These are phyloP conservation scores for Morbakka virulenta DNA, from an alignment of 30 jellyfish, hydroid and myxozoan species.

Conservation along the genomic window DNA sequence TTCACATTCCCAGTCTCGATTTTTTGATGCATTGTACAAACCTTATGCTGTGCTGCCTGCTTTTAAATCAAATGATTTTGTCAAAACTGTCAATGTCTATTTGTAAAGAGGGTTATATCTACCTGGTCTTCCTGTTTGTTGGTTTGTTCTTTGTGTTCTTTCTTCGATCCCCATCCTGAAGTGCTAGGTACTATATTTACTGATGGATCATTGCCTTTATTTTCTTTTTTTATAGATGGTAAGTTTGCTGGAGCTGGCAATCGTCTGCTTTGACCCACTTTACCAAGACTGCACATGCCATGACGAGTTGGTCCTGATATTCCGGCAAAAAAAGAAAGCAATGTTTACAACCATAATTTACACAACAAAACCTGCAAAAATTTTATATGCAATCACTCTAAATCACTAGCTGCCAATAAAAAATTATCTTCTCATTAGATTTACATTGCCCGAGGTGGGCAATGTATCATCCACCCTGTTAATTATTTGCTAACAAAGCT, in stretches of 20 bases:
- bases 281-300: conserved; percentile 96
- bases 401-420: too few species aligned
- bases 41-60: too few species aligned
- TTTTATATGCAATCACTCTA: not conserved
- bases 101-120: too few species aligned
- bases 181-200: conserved; percentile 93
- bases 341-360: not conserved
- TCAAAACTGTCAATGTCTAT: too few species aligned
- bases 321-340: not conserved
- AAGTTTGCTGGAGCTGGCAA: conserved; percentile 85
- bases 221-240: conserved; percentile 94
- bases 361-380: not conserved
- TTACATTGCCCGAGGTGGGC: too few species aligned
- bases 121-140: conserved; percentile 69
- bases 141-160: conserved; percentile 61
- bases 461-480: too few species aligned
- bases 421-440: too few species aligned
- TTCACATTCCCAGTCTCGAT: too few species aligned
- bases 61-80: too few species aligned
- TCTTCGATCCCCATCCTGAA: conserved; percentile 96
- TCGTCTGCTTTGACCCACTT: conserved; percentile 79
- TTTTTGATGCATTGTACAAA: too few species aligned
- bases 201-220: conserved; percentile 97
- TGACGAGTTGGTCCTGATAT: conserved; percentile 81
- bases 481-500: too few species aligned